A percentile compares a stretch with the other conserved stretches of the same genome.
Conservation (phyloP, 2,888 invertebrate genomes). For the Ornithoptera alexandrae region DNA sequence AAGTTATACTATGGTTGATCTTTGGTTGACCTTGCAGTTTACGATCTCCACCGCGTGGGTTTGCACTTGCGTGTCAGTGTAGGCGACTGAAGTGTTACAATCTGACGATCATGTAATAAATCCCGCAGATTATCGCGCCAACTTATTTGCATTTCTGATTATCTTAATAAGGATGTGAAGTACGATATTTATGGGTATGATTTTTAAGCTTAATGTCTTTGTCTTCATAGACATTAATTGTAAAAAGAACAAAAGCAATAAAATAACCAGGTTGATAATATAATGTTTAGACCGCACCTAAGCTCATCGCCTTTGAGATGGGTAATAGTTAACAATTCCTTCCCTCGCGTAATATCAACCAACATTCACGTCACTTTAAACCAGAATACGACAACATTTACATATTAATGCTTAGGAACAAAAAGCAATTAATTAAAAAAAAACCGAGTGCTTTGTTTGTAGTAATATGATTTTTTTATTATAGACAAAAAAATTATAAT, state of each 20-base stretch:
- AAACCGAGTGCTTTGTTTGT: not conserved
- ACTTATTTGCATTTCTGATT: conserved; percentile 22
- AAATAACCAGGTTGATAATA: no score
- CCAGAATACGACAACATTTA: no score
- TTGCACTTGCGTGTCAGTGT: conserved; percentile 40
- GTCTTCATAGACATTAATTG: not conserved
- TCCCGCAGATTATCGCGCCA: conserved; percentile 22
- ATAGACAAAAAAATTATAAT: not conserved
- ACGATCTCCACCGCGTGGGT: conserved; percentile 38
- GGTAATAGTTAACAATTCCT: no score
- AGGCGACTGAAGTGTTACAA: conserved; percentile 41
- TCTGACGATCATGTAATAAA: conserved; percentile 38
- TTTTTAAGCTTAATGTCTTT: not conserved
- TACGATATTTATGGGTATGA: conserved; percentile 24
- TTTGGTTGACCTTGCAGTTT: conserved; percentile 30
- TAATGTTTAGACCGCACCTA: no score
- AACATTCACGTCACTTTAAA: no score
- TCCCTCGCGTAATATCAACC: no score
- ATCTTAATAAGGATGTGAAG: conserved; percentile 28
- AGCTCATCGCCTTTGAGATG: no score
- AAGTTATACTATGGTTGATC: conserved; percentile 5
- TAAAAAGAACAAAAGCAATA: no score
- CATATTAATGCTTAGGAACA: no score
- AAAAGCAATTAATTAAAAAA: no score
- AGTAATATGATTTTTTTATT: not conserved